Conservation (phyloP, 1,140 invertebrate genomes). For the Brachionus rubens region DNA sequence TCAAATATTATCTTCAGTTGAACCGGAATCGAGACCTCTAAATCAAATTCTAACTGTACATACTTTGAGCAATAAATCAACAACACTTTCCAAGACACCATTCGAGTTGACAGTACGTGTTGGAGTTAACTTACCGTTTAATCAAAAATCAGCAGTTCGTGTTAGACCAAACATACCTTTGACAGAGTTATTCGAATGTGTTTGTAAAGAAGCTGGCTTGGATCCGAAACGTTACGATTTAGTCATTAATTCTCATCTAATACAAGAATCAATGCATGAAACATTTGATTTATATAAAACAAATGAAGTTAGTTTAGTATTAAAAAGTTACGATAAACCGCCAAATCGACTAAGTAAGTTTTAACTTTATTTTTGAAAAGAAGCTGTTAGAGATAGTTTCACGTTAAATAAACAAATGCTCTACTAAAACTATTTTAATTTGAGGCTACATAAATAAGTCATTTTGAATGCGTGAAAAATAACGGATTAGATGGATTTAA, state of each 20-base stretch:
- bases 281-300: constrained; percentile 5
- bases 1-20: neutral
- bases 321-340: constrained; percentile 26
- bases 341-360: constrained; percentile 10
- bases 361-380: neutral
- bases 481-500: too few relatives aligned
- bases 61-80: neutral
- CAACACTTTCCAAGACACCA: neutral
- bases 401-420: neutral
- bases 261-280: neutral
- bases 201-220: constrained; percentile 26
- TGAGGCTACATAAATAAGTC: too few relatives aligned
- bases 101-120: constrained; percentile 27
- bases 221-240: constrained; percentile 16
- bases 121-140: constrained; percentile 18
- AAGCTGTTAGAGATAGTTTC: neutral
- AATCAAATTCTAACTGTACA: neutral
- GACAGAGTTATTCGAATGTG: neutral
- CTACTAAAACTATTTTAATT: neutral
- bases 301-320: constrained; percentile 28
- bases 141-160: constrained; percentile 36
- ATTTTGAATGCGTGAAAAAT: too few relatives aligned
- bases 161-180: constrained; percentile 20
- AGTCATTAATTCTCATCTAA: neutral
- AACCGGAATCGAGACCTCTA: neutral